Conservation (phyloP, 2,888 invertebrate species). For the Lordiphosa andalusiaca region DNA sequence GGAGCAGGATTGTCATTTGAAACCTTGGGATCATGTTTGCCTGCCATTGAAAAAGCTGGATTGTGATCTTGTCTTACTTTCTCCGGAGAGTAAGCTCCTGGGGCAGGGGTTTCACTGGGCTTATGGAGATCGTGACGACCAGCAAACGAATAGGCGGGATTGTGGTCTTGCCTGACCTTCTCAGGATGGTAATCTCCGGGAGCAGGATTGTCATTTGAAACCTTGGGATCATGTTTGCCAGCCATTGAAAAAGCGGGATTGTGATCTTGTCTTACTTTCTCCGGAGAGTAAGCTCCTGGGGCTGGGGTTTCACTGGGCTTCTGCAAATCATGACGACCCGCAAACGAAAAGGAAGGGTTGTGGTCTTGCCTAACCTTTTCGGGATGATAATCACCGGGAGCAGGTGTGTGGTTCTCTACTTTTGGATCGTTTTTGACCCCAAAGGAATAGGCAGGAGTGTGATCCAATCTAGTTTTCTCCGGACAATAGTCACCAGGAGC, state of each 20-base stretch:
- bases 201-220: slow-evolving; percentile 82
- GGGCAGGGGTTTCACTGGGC: slow-evolving; percentile 82
- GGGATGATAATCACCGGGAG: slow-evolving; percentile 84
- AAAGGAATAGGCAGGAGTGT: slow-evolving; percentile 83
- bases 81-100: slow-evolving; percentile 83
- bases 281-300: slow-evolving; percentile 83
- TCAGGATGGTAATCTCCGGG: slow-evolving; percentile 84
- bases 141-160: slow-evolving; percentile 82
- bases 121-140: slow-evolving; percentile 79
- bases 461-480: slow-evolving; percentile 84
- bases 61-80: slow-evolving; percentile 81
- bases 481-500: slow-evolving; percentile 86
- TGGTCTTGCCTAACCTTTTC: slow-evolving; percentile 81
- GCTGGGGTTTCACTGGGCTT: slow-evolving; percentile 81
- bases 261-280: slow-evolving; percentile 82
- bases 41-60: slow-evolving; percentile 81
- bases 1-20: slow-evolving; percentile 79
- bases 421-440: slow-evolving; percentile 83
- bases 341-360: slow-evolving; percentile 82
- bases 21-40: slow-evolving; percentile 75
- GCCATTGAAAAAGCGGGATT: slow-evolving; percentile 81
- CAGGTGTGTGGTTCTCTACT: slow-evolving; percentile 83
- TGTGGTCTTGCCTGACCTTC: slow-evolving; percentile 79
- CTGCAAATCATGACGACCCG: slow-evolving; percentile 79
- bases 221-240: slow-evolving; percentile 74